phyloP scores from a whole-genome alignment of 2,888 invertebrate species.

The Selenia dentaria region DNA sequence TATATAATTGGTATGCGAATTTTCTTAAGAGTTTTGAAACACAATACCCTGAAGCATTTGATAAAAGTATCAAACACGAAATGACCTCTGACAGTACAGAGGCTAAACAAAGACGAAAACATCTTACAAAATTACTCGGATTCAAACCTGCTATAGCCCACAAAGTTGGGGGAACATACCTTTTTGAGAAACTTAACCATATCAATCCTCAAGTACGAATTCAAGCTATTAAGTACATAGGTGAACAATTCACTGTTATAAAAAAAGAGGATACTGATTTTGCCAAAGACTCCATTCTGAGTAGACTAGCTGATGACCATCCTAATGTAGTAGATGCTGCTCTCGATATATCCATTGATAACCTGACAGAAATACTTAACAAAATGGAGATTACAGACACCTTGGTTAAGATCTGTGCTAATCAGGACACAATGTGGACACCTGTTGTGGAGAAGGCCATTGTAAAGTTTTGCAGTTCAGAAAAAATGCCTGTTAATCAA shows the following conservation, averaged over 20 bases:
- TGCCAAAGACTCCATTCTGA: slow-evolving; percentile 86
- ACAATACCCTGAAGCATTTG: slow-evolving; percentile 89
- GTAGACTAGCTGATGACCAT: slow-evolving; percentile 88
- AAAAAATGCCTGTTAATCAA: slow-evolving; percentile 77
- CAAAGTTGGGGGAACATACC: slow-evolving; percentile 76
- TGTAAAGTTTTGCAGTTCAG: slow-evolving; percentile 71
- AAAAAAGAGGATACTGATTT: slow-evolving; percentile 83
- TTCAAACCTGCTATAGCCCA: slow-evolving; percentile 84
- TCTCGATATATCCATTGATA: slow-evolving; percentile 69
- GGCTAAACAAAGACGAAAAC: slow-evolving; percentile 45
- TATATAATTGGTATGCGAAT: slow-evolving; percentile 79
- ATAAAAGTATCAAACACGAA: slow-evolving; percentile 86
- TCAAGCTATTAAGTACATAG: slow-evolving; percentile 87
- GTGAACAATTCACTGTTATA: slow-evolving; percentile 77
- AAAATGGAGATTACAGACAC: slow-evolving; percentile 69
- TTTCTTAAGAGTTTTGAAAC: slow-evolving; percentile 86
- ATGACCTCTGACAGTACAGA: slow-evolving; percentile 50
- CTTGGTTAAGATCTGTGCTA: slow-evolving; percentile 80
- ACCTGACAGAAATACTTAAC: slow-evolving; percentile 69
- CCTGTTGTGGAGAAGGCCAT: slow-evolving; percentile 66
- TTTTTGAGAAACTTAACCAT: slow-evolving; percentile 90
- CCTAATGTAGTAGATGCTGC: slow-evolving; percentile 84
- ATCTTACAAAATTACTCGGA: slow-evolving; percentile 73
- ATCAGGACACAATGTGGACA: slow-evolving; percentile 66
- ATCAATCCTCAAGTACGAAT: slow-evolving; percentile 86